These are phyloP conservation scores for Frankliniella fusca DNA, from an alignment of 2,888 invertebrate genomes.

Conservation along the genomic window DNA sequence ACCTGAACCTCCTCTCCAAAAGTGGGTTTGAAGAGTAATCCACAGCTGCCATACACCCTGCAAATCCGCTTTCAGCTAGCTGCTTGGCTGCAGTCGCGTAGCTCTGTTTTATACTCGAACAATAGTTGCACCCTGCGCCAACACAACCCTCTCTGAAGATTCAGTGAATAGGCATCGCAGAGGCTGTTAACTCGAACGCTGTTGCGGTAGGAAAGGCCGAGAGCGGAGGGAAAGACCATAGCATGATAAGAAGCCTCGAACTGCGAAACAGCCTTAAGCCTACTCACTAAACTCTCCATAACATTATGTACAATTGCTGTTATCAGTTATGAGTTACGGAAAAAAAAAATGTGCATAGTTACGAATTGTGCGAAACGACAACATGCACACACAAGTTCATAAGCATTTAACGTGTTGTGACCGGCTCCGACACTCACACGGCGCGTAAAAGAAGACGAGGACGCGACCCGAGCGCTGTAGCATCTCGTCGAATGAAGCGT, in stretches of 20 bases:
- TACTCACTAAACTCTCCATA: too few relatives aligned
- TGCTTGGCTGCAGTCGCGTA: neutral
- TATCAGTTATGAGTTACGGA: too few relatives aligned
- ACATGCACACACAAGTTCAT: too few relatives aligned
- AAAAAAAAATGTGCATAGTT: too few relatives aligned
- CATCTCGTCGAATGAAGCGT: neutral
- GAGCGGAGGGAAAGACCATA: neutral
- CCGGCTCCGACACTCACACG: neutral
- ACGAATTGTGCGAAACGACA: too few relatives aligned
- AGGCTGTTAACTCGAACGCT: too few relatives aligned
- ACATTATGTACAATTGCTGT: too few relatives aligned
- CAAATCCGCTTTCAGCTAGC: neutral
- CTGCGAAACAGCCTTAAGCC: too few relatives aligned
- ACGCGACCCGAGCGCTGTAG: neutral
- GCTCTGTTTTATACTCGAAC: neutral
- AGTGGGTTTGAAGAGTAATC: neutral
- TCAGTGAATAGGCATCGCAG: too few relatives aligned
- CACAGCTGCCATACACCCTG: neutral
- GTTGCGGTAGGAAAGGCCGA: too few relatives aligned
- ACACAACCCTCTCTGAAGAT: too few relatives aligned
- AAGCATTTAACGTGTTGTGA: too few relatives aligned
- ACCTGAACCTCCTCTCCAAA: neutral
- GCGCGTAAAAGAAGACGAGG: constrained; percentile 7
- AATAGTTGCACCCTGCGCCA: neutral
- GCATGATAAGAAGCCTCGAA: neutral